Base-by-base conservation (phyloP, 1,140 invertebrate genomes). In the Vollenhovia emeryi region DNA sequence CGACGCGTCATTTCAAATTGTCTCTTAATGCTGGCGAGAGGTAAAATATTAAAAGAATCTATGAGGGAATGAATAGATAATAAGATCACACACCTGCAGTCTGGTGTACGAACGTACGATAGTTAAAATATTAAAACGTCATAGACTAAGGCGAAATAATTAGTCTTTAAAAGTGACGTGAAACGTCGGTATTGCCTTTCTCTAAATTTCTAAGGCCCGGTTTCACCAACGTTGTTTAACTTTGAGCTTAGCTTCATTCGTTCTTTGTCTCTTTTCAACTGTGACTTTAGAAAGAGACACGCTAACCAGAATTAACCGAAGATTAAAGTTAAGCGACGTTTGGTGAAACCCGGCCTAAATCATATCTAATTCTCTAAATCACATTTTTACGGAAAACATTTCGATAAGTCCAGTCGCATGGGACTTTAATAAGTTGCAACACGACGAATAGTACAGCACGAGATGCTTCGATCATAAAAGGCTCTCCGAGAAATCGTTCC, bases 21-120 rank as follows among this genome's bases (percentile, higher is more conserved):
- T 27, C 24, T 57, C 68, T 71, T 71, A 66, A 57, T 71, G 73
- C 27, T 64, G 15, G 43, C 8, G n/a, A 11, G 24, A 69, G 18
- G 11, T 30, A n/a, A 45, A 73, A 57, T 82, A 82, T 71, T 15
- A 11, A 43, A n/a, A 57, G 11, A 59, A 79, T 52, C 30, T 60
- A 40, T n/a, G n/a, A 33, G 30, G 36, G 36, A 66, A 79, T 79
- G 13, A 43, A 66, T 1, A n/a, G 15, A n/a, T 4, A 40, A 68
- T 52, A 50, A 11, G n/a, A 69, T 33, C n/a, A n/a, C 62, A 79
- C 48, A 79, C 48, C 33, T 48, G 66, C 9, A 40, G 24, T 30
- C 13, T 21, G 1, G 36, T 6, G 30, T 6, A 36, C 15, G 27
- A 78, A 62, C 48, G 6, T 36, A 57, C 6, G 24, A n/a, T 43